Percentiles rank a stretch among this genome's conserved stretches.
Evolutionary conservation across 1,140 invertebrate genomes (phyloP).

Genomic region (Macrosteles quadrilineatus): DNA sequence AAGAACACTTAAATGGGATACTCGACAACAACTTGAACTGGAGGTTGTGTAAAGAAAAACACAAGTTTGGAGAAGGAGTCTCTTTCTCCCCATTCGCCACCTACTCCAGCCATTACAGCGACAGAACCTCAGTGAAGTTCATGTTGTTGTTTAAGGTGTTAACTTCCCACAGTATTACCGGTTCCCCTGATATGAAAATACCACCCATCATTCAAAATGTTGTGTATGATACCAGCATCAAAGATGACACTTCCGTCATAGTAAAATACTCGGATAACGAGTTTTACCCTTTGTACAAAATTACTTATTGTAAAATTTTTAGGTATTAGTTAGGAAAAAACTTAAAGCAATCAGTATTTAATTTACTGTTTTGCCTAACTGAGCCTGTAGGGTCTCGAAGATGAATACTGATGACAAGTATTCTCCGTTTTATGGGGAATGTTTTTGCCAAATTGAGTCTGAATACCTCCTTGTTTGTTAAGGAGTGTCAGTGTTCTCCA

Average conservation of each 20-base stretch:
- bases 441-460: no score
- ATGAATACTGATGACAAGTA: no score
- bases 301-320: not conserved
- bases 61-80: not conserved
- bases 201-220: not conserved
- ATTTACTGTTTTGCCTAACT: no score
- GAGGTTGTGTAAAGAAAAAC: slow-evolving; percentile 8
- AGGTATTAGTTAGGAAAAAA: no score
- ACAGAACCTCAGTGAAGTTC: not conserved
- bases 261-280: slow-evolving; percentile 1
- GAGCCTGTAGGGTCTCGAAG: no score
- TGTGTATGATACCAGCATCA: not conserved
- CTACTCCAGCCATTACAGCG: slow-evolving; percentile 4
- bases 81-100: slow-evolving; percentile 2
- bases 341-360: no score
- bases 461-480: no score
- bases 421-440: no score
- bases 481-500: no score
- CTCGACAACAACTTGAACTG: not conserved
- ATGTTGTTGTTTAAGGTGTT: slow-evolving; percentile 3
- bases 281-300: slow-evolving; percentile 8
- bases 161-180: not conserved
- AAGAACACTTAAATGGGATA: not conserved
- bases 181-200: not conserved
- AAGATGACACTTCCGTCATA: slow-evolving; percentile 5